Evolutionary conservation across 2,888 invertebrate genomes (phyloP).

Genomic region (Rugalucina vietnamica): DNA sequence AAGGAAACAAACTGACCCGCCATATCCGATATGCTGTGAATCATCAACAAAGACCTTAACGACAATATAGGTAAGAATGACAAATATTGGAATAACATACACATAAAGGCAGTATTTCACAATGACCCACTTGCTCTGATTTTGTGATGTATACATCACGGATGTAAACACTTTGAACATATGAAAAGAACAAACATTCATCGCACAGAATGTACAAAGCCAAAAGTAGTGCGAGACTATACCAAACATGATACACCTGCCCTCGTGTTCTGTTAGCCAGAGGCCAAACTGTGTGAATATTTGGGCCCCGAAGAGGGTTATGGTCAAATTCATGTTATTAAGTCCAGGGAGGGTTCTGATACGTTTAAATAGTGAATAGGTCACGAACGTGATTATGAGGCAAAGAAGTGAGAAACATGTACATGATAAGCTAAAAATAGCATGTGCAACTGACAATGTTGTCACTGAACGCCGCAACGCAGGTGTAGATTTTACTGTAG

Average conservation of each 20-base stretch:
- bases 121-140: background rate
- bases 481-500: background rate
- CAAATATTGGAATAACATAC: background rate
- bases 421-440: constrained; percentile 33
- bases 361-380: constrained; percentile 57
- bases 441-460: background rate
- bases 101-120: background rate
- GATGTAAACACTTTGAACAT: constrained; percentile 61
- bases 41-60: background rate
- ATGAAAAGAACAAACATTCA: constrained; percentile 66
- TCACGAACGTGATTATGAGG: constrained; percentile 56
- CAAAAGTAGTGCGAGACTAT: constrained; percentile 64
- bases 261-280: background rate
- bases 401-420: constrained; percentile 56
- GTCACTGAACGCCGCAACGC: too few species aligned
- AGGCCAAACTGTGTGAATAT: constrained; percentile 57
- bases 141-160: background rate
- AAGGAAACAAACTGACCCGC: constrained; percentile 45
- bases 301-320: constrained; percentile 61
- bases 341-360: constrained; percentile 64
- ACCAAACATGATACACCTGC: constrained; percentile 49
- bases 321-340: constrained; percentile 64
- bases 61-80: background rate
- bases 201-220: constrained; percentile 63
- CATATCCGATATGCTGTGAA: constrained; percentile 48